phyloP scores from a whole-genome alignment of 2,888 invertebrate species.

The Polylopha cassiicola region DNA sequence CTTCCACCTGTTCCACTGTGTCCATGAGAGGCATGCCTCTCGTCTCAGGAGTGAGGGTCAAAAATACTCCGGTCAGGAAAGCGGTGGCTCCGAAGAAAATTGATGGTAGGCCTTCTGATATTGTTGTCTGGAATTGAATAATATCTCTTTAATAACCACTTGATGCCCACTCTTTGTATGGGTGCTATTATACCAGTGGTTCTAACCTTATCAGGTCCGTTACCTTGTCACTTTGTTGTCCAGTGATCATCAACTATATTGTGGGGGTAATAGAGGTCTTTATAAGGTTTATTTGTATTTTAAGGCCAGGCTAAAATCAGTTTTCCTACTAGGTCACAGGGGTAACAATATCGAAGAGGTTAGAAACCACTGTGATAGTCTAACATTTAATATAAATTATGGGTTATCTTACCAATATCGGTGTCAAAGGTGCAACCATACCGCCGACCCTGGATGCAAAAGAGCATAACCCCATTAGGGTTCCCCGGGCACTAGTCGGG shows the following conservation, averaged over 20 bases:
- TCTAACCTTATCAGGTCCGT: too few species aligned
- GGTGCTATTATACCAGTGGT: too few species aligned
- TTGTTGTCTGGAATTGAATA: constrained; percentile 47
- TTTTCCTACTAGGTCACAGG: too few species aligned
- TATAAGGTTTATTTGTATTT: too few species aligned
- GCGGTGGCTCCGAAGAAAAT: constrained; percentile 60
- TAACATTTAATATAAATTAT: not conserved
- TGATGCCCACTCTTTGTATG: too few species aligned
- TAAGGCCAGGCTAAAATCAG: too few species aligned
- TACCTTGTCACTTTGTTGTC: too few species aligned
- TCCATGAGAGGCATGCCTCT: constrained; percentile 53
- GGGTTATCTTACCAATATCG: constrained; percentile 57
- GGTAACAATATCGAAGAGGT: too few species aligned
- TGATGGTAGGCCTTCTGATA: constrained; percentile 55
- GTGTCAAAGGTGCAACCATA: constrained; percentile 80
- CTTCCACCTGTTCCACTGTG: constrained; percentile 54
- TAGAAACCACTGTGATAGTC: too few species aligned
- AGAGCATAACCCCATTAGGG: constrained; percentile 77
- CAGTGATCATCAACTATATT: too few species aligned
- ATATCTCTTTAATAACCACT: not conserved
- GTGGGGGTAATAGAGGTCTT: too few species aligned
- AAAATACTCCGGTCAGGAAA: constrained; percentile 42
- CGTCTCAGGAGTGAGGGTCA: constrained; percentile 56
- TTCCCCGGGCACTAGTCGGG: constrained; percentile 79
- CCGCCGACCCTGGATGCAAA: constrained; percentile 78